Percentiles rank a stretch among this genome's conserved stretches.
These are phyloP conservation scores for Mormoops blainvillei DNA, from an alignment of 2,113 vertebrate species.

Conservation along the genomic window DNA sequence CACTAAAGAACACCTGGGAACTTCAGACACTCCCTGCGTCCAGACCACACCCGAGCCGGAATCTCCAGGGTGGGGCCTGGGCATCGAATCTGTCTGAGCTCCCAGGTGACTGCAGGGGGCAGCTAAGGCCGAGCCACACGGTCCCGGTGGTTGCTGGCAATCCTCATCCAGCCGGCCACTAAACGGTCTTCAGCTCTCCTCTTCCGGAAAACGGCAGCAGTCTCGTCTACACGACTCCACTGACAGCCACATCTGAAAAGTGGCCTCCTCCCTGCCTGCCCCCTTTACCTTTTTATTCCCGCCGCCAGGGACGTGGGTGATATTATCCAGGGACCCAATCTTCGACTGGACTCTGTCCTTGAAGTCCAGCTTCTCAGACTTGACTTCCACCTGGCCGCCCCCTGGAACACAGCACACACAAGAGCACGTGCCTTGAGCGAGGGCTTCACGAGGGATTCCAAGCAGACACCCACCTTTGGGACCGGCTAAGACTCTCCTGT, in stretches of 20 bases:
- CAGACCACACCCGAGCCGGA: background rate
- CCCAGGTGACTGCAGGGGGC: background rate
- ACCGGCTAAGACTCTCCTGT: background rate
- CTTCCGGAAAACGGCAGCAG: background rate
- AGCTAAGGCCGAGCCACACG: background rate
- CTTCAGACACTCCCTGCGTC: background rate
- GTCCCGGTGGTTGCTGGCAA: background rate
- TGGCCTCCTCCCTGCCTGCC: accelerated
- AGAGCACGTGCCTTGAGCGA: background rate
- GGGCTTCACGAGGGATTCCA: background rate
- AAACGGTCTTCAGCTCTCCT: accelerated
- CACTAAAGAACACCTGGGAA: background rate
- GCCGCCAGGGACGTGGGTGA: constrained; percentile 93
- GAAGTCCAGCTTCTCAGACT: constrained; percentile 97
- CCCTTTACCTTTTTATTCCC: constrained; percentile 90
- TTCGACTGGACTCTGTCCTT: constrained; percentile 94
- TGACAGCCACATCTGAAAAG: accelerated
- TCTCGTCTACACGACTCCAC: accelerated
- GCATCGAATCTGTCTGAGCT: background rate
- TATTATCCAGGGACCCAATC: constrained; percentile 94
- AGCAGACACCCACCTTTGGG: no score
- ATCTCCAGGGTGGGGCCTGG: background rate
- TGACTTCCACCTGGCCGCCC: constrained; percentile 95
- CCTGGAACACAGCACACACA: constrained; percentile 78
- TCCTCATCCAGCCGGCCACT: accelerated